Conservation (phyloP, 2,888 invertebrate genomes). For the Cataglyphis cursor region DNA sequence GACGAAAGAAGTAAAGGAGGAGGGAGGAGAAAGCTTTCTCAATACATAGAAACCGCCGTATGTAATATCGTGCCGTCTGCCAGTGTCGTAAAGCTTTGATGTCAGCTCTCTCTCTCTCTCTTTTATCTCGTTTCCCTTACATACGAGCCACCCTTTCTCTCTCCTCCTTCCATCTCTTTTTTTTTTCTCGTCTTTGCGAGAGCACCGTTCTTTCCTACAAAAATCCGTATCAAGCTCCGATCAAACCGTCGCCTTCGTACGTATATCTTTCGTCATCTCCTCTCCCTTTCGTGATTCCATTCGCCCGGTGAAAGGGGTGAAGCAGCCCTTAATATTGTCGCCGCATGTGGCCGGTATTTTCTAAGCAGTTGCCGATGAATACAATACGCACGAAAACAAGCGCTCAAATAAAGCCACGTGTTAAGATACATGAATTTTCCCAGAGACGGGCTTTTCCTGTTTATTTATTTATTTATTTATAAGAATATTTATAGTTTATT, state of each 20-base stretch:
- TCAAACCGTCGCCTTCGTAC: conserved; percentile 41
- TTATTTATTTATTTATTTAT: too few relatives aligned
- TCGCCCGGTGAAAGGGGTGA: neutral
- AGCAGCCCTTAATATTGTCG: conserved; percentile 35
- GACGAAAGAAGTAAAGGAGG: conserved; percentile 28
- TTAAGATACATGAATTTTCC: neutral
- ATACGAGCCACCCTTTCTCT: conserved; percentile 29
- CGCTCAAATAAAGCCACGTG: conserved; percentile 9
- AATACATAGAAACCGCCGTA: conserved; percentile 78
- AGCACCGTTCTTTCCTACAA: conserved; percentile 29
- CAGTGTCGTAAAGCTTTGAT: conserved; percentile 80
- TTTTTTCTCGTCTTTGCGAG: conserved; percentile 34
- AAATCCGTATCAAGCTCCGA: conserved; percentile 53
- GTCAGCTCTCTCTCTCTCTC: conserved; percentile 56
- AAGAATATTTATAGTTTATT: neutral
- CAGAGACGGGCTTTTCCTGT: neutral
- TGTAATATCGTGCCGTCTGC: conserved; percentile 76
- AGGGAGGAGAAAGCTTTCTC: conserved; percentile 63
- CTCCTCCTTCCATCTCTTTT: conserved; percentile 28
- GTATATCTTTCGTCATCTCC: conserved; percentile 45
- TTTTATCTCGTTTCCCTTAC: conserved; percentile 30
- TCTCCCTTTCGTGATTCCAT: conserved; percentile 51
- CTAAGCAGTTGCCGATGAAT: conserved; percentile 34
- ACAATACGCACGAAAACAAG: neutral
- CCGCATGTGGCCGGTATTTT: conserved; percentile 34